Conservation (phyloP, 2,888 invertebrate genomes). For the Trichogramma dendrolimi region DNA sequence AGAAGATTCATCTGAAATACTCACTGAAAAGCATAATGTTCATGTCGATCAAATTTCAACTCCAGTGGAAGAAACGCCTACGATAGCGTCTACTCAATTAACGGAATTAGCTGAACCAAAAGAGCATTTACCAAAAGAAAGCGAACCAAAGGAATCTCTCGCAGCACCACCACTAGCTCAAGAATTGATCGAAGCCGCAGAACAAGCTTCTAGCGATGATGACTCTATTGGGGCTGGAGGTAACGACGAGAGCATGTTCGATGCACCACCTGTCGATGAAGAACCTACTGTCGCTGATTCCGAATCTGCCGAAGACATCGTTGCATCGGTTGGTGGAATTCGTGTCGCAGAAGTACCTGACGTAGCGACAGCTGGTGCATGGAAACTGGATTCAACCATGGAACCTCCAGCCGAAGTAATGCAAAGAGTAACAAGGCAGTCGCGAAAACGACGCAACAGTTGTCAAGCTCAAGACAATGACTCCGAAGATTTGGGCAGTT, state of each 20-base stretch:
- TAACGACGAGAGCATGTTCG: slow-evolving; percentile 29
- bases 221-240: slow-evolving; percentile 22
- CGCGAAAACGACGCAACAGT: slow-evolving; percentile 44
- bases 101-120: too few species aligned
- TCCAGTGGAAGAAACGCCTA: background rate
- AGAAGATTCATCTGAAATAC: background rate
- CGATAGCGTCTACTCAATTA: too few species aligned
- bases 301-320: slow-evolving; percentile 9
- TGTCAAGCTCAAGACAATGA: slow-evolving; percentile 40
- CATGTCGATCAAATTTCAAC: too few species aligned
- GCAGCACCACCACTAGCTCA: background rate
- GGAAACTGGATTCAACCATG: slow-evolving; percentile 41
- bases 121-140: background rate
- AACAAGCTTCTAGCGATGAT: slow-evolving; percentile 9
- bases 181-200: background rate
- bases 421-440: slow-evolving; percentile 22
- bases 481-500: slow-evolving; percentile 45
- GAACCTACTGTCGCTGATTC: slow-evolving; percentile 27
- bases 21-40: too few species aligned
- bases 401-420: slow-evolving; percentile 31
- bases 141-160: background rate
- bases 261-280: slow-evolving; percentile 26
- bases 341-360: slow-evolving; percentile 45
- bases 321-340: slow-evolving; percentile 5
- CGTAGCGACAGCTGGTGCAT: slow-evolving; percentile 42